These are phyloP conservation scores for Sphenopsis melanotis DNA, from an alignment of 2,797 vertebrate species.

Conservation along the genomic window DNA sequence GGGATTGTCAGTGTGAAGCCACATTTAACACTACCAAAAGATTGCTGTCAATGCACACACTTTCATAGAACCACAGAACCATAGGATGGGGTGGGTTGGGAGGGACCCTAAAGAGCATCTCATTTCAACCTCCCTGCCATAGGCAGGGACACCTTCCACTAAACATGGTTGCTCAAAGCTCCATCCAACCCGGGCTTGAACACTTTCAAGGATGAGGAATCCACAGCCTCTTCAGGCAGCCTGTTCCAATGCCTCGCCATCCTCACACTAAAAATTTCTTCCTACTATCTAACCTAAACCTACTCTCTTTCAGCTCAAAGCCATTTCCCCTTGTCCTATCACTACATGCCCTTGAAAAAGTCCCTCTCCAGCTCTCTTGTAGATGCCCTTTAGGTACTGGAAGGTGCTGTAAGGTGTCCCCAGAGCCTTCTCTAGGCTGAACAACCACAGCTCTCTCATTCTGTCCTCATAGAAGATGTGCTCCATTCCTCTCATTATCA, in stretches of 20 bases:
- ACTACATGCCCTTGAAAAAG: not conserved
- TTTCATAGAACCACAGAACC: not conserved
- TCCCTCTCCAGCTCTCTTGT: not conserved
- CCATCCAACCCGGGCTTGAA: not conserved
- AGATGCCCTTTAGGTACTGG: not conserved
- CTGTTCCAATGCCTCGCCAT: fast-evolving
- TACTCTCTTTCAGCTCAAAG: not conserved
- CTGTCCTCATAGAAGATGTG: not conserved
- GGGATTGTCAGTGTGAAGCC: not conserved
- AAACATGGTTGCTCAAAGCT: not conserved
- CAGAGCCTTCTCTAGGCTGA: not conserved
- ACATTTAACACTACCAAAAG: not conserved
- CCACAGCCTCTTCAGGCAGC: not conserved
- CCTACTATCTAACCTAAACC: not conserved
- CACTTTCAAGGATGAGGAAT: not conserved
- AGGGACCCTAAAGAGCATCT: not conserved
- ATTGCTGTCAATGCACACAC: not conserved
- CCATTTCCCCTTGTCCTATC: not conserved
- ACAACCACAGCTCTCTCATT: not conserved
- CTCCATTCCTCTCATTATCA: not conserved
- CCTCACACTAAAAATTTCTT: not conserved
- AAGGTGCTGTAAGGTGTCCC: not conserved
- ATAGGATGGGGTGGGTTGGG: not conserved
- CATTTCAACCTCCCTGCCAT: fast-evolving
- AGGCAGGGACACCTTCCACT: not conserved